phyloP scores from a whole-genome alignment of 2,113 vertebrate species.

The Callithrix jacchus region DNA sequence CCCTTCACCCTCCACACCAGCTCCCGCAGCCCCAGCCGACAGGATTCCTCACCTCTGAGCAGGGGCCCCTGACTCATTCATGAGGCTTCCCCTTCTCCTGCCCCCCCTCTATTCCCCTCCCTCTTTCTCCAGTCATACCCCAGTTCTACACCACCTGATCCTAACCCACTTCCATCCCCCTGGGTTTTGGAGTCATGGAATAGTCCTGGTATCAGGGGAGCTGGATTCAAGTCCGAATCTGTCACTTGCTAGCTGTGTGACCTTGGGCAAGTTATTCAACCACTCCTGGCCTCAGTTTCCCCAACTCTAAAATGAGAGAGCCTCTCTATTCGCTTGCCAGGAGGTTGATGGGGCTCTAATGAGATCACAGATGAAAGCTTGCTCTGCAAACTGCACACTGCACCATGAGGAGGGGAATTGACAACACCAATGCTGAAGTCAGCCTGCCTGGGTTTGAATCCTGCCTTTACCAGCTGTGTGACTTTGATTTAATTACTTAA shows the following conservation, averaged over 20 bases:
- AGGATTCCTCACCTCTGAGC: constrained; percentile 15
- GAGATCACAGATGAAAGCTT: background rate
- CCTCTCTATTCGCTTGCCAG: background rate
- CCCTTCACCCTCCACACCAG: background rate
- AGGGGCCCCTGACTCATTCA: background rate
- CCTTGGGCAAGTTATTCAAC: constrained; percentile 1
- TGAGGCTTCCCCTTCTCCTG: background rate
- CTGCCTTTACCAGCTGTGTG: background rate
- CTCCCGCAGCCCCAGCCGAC: background rate
- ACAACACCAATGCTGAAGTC: background rate
- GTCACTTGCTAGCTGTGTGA: constrained; percentile 5
- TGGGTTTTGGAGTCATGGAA: background rate
- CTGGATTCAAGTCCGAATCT: background rate
- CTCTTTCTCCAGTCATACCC: background rate
- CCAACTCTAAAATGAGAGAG: background rate
- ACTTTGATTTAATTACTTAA: background rate
- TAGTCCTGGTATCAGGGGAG: background rate
- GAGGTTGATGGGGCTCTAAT: background rate
- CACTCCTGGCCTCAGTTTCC: background rate
- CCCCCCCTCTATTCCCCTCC: background rate
- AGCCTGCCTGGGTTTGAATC: background rate
- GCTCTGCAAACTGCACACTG: background rate
- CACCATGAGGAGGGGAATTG: background rate
- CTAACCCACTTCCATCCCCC: background rate
- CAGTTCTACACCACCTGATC: background rate